Evolutionary conservation across 2,797 vertebrate genomes (phyloP).

Genomic region (Cryptoprocta ferox): DNA sequence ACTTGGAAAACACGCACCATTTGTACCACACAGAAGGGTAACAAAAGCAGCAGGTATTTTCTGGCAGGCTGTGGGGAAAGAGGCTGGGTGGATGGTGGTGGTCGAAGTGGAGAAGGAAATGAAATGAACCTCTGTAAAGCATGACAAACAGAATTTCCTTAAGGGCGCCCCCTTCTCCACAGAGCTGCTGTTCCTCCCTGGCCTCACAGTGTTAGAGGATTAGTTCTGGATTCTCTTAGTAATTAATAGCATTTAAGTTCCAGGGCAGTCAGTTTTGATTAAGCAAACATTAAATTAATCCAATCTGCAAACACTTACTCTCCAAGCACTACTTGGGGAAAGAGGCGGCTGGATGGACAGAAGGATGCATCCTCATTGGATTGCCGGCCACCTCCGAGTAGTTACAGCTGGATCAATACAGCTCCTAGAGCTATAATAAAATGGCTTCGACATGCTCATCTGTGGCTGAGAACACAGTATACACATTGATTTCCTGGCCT

Average conservation of each 20-base stretch:
- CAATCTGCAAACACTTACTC: conserved; percentile 86
- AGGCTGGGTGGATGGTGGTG: neutral
- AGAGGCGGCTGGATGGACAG: conserved; percentile 86
- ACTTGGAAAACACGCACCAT: accelerated
- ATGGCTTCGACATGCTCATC: conserved; percentile 90
- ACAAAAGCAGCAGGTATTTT: neutral
- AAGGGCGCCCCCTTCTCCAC: neutral
- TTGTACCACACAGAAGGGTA: neutral
- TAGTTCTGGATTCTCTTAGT: conserved; percentile 84
- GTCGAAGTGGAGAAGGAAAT: neutral
- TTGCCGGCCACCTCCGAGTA: conserved; percentile 88
- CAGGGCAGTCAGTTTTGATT: conserved; percentile 88
- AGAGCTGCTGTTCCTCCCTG: conserved; percentile 23
- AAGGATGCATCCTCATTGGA: conserved; percentile 87
- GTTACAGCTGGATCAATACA: conserved; percentile 90
- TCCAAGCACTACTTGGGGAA: conserved; percentile 82
- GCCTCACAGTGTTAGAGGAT: conserved; percentile 77
- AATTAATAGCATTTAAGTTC: conserved; percentile 89
- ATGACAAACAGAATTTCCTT: neutral
- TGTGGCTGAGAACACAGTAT: conserved; percentile 88
- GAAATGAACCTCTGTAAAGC: conserved; percentile 20
- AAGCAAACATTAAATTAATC: conserved; percentile 89
- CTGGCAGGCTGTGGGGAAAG: neutral
- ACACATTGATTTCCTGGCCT: conserved; percentile 92
- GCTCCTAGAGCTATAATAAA: conserved; percentile 91